phyloP scores from a whole-genome alignment of 2,888 invertebrate species.

The Drosophila neoperkinsi region DNA sequence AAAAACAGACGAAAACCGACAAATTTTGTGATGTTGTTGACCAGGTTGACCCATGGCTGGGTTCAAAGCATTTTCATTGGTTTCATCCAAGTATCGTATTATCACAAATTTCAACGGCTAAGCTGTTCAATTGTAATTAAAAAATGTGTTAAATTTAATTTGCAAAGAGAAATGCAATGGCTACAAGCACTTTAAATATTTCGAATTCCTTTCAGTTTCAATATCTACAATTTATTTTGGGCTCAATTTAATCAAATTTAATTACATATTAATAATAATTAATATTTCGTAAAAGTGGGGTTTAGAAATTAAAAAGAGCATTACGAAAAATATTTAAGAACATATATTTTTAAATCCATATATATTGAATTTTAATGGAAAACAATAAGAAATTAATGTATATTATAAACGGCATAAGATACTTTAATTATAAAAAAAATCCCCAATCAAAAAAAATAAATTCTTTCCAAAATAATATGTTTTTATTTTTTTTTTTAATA shows the following conservation, averaged over 20 bases:
- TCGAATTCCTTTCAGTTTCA: not conserved
- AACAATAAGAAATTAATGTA: not conserved
- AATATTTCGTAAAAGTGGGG: not conserved
- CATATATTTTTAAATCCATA: not conserved
- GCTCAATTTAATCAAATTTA: not conserved
- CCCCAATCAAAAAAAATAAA: too few species aligned
- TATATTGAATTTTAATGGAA: not conserved
- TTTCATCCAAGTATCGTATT: not conserved
- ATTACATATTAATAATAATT: not conserved
- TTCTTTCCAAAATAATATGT: too few species aligned
- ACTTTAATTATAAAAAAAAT: not conserved
- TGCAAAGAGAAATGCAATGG: not conserved
- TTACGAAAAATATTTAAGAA: not conserved
- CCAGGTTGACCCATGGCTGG: conserved; percentile 26
- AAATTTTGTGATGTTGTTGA: conserved; percentile 12
- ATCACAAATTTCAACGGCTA: not conserved
- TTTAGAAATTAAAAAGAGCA: too few species aligned
- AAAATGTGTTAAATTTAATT: not conserved
- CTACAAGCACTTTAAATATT: not conserved
- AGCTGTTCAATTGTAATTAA: not conserved
- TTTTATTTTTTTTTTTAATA: too few species aligned
- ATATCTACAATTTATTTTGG: not conserved
- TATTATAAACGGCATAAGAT: not conserved
- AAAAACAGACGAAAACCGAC: not conserved
- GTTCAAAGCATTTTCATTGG: conserved; percentile 24